Conservation (phyloP, 2,797 vertebrate species). For the Siniperca undulata region DNA sequence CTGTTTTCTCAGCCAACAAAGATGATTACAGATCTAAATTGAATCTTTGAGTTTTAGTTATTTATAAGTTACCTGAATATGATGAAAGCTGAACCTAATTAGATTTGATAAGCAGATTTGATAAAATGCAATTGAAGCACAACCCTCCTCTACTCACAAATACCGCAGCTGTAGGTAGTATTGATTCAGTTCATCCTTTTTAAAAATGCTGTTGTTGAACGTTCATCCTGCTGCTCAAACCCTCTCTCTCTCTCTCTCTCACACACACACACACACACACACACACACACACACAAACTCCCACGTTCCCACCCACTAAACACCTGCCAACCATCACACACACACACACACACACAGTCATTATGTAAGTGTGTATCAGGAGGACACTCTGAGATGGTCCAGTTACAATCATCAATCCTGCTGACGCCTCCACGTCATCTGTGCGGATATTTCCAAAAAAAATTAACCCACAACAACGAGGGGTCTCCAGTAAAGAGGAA, state of each 20-base stretch:
- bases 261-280: conserved; percentile 17
- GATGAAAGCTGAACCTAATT: conserved; percentile 38
- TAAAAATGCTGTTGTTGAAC: conserved; percentile 28
- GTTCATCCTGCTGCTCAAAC: conserved; percentile 27
- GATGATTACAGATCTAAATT: conserved; percentile 39
- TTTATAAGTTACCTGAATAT: conserved; percentile 29
- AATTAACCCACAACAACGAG: neutral
- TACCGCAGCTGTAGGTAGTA: neutral
- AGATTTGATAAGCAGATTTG: conserved; percentile 16
- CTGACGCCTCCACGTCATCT: conserved; percentile 55
- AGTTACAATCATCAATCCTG: conserved; percentile 46
- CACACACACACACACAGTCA: neutral
- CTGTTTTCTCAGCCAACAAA: conserved; percentile 38
- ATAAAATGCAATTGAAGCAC: conserved; percentile 12
- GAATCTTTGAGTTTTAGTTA: conserved; percentile 25
- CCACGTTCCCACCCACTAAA: conserved; percentile 34
- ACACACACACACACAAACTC: conserved; percentile 42
- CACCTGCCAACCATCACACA: conserved; percentile 42
- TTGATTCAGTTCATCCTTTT: conserved; percentile 3
- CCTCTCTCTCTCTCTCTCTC: neutral
- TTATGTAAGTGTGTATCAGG: conserved; percentile 59
- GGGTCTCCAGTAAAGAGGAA: neutral
- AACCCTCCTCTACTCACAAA: neutral
- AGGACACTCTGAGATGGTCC: conserved; percentile 41
- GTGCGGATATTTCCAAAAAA: conserved; percentile 40